phyloP scores from a whole-genome alignment of 2,113 vertebrate genomes.

The Myocastor coypus region DNA sequence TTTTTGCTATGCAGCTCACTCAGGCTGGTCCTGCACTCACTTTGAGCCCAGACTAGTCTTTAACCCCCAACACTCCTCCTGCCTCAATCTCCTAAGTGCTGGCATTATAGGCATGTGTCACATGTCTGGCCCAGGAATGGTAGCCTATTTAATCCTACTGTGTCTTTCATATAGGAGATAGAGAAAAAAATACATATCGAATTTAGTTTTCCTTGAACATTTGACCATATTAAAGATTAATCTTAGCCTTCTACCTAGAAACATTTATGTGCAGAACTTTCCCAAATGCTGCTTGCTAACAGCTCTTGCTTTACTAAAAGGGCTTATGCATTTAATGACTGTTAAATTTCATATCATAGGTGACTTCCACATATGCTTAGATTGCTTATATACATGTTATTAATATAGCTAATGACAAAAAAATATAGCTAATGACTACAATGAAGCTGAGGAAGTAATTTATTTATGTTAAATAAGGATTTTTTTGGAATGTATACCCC shows the following conservation, averaged over 20 bases:
- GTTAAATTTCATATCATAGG: conserved; percentile 3
- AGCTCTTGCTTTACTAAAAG: conserved; percentile 52
- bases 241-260: conserved; percentile 42
- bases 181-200: background rate
- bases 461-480: conserved; percentile 49
- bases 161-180: background rate
- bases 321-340: conserved; percentile 19
- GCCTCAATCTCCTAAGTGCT: no score
- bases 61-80: no score
- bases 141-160: background rate
- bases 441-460: conserved; percentile 56
- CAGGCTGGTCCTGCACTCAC: no score
- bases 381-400: background rate
- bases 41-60: no score
- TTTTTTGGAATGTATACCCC: conserved; percentile 44
- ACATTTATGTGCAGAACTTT: background rate
- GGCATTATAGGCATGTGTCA: no score
- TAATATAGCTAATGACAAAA: conserved; percentile 44
- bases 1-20: no score
- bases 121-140: background rate
- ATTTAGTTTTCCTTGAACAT: conserved; percentile 23
- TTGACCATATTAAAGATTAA: conserved; percentile 19
- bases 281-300: background rate
- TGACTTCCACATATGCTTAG: background rate
- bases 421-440: conserved; percentile 42